Evolutionary conservation across 2,888 invertebrate species (phyloP).

Genomic region (Dryobotodes eremita): DNA sequence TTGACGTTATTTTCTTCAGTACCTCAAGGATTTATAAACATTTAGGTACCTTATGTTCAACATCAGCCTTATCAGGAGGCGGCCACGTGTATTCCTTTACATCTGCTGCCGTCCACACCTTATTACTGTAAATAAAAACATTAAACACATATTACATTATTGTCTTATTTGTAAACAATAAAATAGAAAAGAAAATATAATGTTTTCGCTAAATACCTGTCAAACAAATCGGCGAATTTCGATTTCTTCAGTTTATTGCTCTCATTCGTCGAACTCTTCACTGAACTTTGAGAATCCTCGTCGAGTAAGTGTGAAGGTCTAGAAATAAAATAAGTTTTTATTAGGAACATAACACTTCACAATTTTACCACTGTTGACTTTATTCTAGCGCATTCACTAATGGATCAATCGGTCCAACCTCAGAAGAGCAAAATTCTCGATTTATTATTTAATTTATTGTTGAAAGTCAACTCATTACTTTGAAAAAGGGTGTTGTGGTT

Average conservation of each 20-base stretch:
- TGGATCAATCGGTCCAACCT: not conserved
- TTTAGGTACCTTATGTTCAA: slow-evolving; percentile 81
- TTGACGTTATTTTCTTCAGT: not conserved
- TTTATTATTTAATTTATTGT: not conserved
- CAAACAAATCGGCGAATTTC: slow-evolving; percentile 88
- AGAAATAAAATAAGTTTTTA: slow-evolving; percentile 52
- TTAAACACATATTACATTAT: slow-evolving; percentile 13
- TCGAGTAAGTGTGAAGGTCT: slow-evolving; percentile 90
- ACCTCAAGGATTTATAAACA: not conserved
- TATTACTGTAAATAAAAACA: slow-evolving; percentile 81
- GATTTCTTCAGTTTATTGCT: slow-evolving; percentile 89
- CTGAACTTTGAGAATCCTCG: slow-evolving; percentile 96
- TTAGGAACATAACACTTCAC: not conserved
- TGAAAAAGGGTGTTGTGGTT: not conserved
- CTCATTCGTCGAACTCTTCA: slow-evolving; percentile 94
- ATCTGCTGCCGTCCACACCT: slow-evolving; percentile 95
- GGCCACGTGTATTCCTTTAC: slow-evolving; percentile 99
- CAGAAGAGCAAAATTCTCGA: no score
- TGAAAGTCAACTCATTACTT: not conserved
- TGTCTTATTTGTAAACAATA: not conserved
- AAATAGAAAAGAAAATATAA: not conserved
- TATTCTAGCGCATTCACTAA: not conserved
- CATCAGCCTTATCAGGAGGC: slow-evolving; percentile 84
- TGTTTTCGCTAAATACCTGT: slow-evolving; percentile 77
- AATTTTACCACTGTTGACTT: not conserved